phyloP scores from a whole-genome alignment of 2,888 invertebrate species.

The Eucera pruinosa region DNA sequence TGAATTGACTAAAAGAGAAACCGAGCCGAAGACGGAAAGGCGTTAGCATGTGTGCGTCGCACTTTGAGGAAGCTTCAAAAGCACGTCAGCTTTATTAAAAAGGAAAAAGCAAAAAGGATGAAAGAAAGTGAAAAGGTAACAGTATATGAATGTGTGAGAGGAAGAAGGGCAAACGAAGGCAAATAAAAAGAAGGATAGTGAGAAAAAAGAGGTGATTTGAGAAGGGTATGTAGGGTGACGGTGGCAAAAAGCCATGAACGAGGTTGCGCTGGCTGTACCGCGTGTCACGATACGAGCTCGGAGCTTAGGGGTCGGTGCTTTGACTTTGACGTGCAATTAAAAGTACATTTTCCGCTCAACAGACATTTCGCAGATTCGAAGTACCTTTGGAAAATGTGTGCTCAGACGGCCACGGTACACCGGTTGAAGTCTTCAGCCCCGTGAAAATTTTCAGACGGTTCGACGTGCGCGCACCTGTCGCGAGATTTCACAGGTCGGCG shows the following conservation, averaged over 20 bases:
- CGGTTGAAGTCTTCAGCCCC: slow-evolving; percentile 34
- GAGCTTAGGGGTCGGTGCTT: slow-evolving; percentile 65
- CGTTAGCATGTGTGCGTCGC: slow-evolving; percentile 25
- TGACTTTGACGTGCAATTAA: slow-evolving; percentile 81
- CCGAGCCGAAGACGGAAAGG: background rate
- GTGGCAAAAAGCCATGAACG: slow-evolving; percentile 14
- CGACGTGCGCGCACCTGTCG: slow-evolving; percentile 47
- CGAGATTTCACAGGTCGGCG: slow-evolving; percentile 39
- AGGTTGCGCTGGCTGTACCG: background rate
- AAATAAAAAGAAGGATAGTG: background rate
- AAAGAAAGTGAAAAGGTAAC: too few species aligned
- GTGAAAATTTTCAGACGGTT: slow-evolving; percentile 65
- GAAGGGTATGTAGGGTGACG: background rate
- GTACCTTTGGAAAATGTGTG: slow-evolving; percentile 60
- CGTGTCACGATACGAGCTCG: slow-evolving; percentile 18
- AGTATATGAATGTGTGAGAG: too few species aligned
- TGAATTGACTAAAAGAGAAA: slow-evolving; percentile 5
- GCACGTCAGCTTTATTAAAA: too few species aligned
- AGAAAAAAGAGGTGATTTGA: background rate
- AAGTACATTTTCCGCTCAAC: slow-evolving; percentile 78
- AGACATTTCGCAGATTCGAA: slow-evolving; percentile 73
- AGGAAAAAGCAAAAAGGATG: too few species aligned
- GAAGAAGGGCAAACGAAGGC: accelerated
- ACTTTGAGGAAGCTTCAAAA: slow-evolving; percentile 55
- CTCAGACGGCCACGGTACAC: slow-evolving; percentile 49